Base-by-base conservation (phyloP, 2,113 vertebrate species). In the Micronisus gabar region DNA sequence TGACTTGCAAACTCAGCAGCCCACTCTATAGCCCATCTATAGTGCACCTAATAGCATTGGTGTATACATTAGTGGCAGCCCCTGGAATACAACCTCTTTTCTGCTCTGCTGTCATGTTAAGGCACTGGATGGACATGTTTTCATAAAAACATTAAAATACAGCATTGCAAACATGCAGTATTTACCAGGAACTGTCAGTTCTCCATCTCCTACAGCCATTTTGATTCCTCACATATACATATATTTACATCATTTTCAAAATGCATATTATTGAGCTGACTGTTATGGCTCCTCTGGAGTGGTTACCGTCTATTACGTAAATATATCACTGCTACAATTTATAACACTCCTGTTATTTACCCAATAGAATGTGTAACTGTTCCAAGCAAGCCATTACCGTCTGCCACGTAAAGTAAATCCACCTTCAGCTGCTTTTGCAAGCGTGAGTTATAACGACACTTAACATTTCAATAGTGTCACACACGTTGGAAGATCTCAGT, bases 301-400 rank as follows among this genome's bases (percentile, higher is more conserved):
- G 84, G 67, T 97, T 93, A 88, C 11, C 45, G 4, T 95, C 94
- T 97, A 59, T 95, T 94, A 79, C 93, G 91, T 97, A 98, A 98
- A 98, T 97, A 95, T 26, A 96, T 85, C 87, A 53, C 55, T 58
- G 52, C 76, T 79, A 86, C 90, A 93, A 97, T 97, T 98, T 97
- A 95, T 96, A 97, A 82, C 93, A 95, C 75, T 96, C 94, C 66
- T 90, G 72, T 95, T 98, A 97, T 97, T 98, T 98, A 98, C 94
- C 78, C 96, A 96, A 81, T 15, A 97, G 97, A 93, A 95, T 58
- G 52, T 96, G 93, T 80, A 97, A 93, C 87, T 67, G 67, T 80
- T 98, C 88, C 93, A 97, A 97, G 95, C 67, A 83, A 96, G 88
- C 96, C 94, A 95, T 97, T 96, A 92, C 73, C 1, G 34, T 72